Conservation (phyloP, 2,888 invertebrate species). For the Pterobdella sp. region DNA sequence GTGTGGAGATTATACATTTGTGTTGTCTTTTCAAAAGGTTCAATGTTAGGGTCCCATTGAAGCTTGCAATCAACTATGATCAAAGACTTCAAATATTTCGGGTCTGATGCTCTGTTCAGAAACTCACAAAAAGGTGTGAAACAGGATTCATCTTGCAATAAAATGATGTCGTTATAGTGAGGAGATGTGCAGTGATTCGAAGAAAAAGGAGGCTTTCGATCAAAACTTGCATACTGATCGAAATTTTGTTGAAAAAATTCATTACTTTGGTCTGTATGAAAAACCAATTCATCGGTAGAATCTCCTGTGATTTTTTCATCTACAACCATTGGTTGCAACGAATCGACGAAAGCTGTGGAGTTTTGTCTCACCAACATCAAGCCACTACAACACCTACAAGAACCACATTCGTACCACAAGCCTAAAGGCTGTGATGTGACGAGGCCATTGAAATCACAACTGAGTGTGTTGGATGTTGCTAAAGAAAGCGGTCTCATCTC, state of each 20-base stretch:
- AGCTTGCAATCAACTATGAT: constrained; percentile 37
- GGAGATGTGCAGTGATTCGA: background rate
- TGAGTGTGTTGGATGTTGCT: constrained; percentile 3
- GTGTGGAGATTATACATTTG: constrained; percentile 15
- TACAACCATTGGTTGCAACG: constrained; percentile 33
- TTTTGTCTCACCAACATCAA: constrained; percentile 38
- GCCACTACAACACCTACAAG: constrained; percentile 25
- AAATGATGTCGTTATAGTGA: constrained; percentile 34
- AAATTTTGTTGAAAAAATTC: background rate
- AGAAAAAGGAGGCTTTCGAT: background rate
- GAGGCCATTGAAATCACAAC: constrained; percentile 13
- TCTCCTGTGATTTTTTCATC: constrained; percentile 5
- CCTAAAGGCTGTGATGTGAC: constrained; percentile 9
- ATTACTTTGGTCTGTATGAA: background rate
- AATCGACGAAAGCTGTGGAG: constrained; percentile 37
- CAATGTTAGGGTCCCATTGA: constrained; percentile 27
- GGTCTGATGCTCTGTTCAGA: constrained; percentile 35
- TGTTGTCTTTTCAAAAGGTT: constrained; percentile 1
- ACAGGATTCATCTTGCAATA: constrained; percentile 37
- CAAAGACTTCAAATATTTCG: constrained; percentile 33
- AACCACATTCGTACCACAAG: background rate
- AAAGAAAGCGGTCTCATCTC: constrained; percentile 1
- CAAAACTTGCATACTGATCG: background rate
- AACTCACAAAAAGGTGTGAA: constrained; percentile 37
- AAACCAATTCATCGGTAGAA: background rate